Evolutionary conservation across 2,888 invertebrate species (phyloP).

Genomic region (Drosophila demipolita): DNA sequence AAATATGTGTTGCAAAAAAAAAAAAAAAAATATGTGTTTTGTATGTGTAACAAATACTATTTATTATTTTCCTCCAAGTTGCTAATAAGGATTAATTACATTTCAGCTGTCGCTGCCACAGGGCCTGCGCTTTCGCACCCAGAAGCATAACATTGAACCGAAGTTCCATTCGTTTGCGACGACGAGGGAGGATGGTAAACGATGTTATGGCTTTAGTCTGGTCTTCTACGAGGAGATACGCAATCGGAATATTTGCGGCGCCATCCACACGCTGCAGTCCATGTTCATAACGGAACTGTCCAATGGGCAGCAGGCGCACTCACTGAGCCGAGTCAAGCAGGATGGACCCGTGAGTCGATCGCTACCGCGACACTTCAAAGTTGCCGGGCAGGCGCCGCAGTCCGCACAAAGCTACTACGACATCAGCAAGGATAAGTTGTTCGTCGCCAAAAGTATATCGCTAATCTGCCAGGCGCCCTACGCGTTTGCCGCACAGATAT

Average conservation of each 20-base stretch:
- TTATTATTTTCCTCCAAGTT: constrained; percentile 21
- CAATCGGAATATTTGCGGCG: constrained; percentile 95
- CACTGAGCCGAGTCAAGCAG: constrained; percentile 88
- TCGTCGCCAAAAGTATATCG: constrained; percentile 97
- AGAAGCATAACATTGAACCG: constrained; percentile 94
- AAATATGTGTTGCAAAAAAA: background rate
- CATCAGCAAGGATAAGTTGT: constrained; percentile 96
- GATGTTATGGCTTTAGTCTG: constrained; percentile 97
- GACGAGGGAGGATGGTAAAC: constrained; percentile 97
- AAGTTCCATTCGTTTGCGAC: constrained; percentile 98
- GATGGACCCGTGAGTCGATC: constrained; percentile 91
- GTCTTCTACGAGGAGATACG: constrained; percentile 98
- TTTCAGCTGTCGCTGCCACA: constrained; percentile 95
- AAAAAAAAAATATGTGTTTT: background rate
- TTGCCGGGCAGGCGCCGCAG: constrained; percentile 90
- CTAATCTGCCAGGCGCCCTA: constrained; percentile 96
- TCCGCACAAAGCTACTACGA: constrained; percentile 95
- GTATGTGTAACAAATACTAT: background rate
- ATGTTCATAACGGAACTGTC: constrained; percentile 96
- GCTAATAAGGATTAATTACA: constrained; percentile 6
- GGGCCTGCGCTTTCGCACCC: constrained; percentile 97
- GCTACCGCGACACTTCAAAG: constrained; percentile 94
- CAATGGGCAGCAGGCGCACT: constrained; percentile 90
- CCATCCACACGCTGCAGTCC: constrained; percentile 95
- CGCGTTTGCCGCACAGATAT: constrained; percentile 93